A percentile compares a stretch with the other conserved stretches of the same genome.
Conservation (phyloP, 2,113 vertebrate genomes). For the Heterochromis multidens region DNA sequence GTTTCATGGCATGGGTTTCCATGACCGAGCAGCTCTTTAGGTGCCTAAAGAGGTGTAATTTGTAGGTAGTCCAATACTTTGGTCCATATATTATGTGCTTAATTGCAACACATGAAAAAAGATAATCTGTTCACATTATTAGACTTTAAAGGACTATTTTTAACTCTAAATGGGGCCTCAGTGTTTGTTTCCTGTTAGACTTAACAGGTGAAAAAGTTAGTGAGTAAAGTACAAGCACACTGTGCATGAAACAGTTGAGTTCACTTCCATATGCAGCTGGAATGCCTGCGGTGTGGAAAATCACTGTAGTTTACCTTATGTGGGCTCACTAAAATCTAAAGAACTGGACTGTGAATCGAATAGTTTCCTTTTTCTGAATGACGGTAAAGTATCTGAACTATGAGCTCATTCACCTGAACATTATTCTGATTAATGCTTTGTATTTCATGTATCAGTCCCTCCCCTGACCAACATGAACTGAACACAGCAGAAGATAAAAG, state of each 20-base stretch:
- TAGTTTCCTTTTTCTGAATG: background rate
- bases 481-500: background rate
- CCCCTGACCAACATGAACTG: background rate
- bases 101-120: background rate
- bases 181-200: background rate
- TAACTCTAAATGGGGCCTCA: background rate
- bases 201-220: background rate
- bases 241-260: background rate
- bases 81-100: background rate
- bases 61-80: background rate
- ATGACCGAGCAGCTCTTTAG: too few species aligned
- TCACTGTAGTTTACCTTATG: background rate
- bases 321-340: background rate
- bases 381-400: background rate
- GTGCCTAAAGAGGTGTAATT: too few species aligned
- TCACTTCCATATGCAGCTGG: background rate
- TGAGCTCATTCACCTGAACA: background rate
- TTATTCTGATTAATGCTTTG: background rate
- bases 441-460: background rate
- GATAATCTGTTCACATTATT: background rate
- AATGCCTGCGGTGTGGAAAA: background rate
- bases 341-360: background rate
- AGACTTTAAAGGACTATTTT: background rate
- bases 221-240: fast-evolving
- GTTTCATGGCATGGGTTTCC: background rate